Evolutionary conservation across 2,888 invertebrate genomes (phyloP).

Genomic region (Pristionchus arcanus): DNA sequence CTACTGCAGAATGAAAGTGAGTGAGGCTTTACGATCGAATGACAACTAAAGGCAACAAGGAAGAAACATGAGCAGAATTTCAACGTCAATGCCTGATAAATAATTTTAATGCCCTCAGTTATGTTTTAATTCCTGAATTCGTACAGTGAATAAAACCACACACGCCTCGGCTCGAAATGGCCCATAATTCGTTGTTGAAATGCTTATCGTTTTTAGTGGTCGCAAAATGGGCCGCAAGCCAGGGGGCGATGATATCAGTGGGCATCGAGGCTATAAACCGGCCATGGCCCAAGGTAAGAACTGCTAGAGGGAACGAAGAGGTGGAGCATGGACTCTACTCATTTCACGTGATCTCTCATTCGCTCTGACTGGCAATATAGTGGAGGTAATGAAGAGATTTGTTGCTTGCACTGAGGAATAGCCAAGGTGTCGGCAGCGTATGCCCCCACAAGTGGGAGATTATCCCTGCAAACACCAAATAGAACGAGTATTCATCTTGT

Average conservation of each 20-base stretch:
- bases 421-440: no score
- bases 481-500: neutral
- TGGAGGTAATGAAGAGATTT: no score
- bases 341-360: no score
- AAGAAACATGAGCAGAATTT: no score
- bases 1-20: conserved; percentile 23
- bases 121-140: no score
- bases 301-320: neutral
- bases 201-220: neutral
- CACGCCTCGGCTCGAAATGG: neutral
- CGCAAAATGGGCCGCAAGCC: neutral
- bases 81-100: no score
- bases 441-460: conserved; percentile 14
- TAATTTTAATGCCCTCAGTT: no score
- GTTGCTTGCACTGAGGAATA: no score
- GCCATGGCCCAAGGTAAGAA: neutral
- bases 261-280: neutral
- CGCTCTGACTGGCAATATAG: no score
- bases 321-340: no score
- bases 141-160: neutral
- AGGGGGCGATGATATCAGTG: neutral
- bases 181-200: neutral
- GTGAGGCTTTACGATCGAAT: neutral
- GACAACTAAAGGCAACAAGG: no score
- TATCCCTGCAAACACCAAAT: neutral